Evolutionary conservation across 2,888 invertebrate genomes (phyloP).

Genomic region (Stenichneumon culpator): DNA sequence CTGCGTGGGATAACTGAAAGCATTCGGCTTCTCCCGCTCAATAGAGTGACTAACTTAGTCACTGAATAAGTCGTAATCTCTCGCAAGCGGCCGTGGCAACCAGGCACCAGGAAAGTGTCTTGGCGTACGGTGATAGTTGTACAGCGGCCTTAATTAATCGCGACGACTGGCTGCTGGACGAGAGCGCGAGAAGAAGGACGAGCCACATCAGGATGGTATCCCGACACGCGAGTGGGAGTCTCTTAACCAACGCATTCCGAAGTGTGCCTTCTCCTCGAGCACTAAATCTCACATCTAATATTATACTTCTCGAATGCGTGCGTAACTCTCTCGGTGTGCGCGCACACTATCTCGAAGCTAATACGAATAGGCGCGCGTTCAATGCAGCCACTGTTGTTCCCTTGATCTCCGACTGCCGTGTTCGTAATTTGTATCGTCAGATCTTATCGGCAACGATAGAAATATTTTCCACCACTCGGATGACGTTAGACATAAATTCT

Average conservation of each 20-base stretch:
- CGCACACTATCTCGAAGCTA: background rate
- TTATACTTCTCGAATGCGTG: constrained; percentile 50
- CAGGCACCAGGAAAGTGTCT: constrained; percentile 39
- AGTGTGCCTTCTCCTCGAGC: constrained; percentile 35
- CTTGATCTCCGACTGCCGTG: constrained; percentile 56
- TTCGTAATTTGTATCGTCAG: constrained; percentile 65
- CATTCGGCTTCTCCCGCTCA: constrained; percentile 40
- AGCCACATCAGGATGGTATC: constrained; percentile 54
- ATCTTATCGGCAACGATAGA: constrained; percentile 64
- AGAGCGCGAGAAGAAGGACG: constrained; percentile 58
- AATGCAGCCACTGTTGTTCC: constrained; percentile 30
- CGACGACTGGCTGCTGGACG: constrained; percentile 60
- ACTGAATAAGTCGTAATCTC: constrained; percentile 67
- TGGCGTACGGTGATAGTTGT: constrained; percentile 22
- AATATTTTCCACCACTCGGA: constrained; percentile 58
- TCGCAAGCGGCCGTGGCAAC: background rate
- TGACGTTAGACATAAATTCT: constrained; percentile 57
- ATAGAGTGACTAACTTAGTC: constrained; percentile 60
- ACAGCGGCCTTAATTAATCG: constrained; percentile 66
- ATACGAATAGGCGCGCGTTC: constrained; percentile 28
- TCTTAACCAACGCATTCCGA: constrained; percentile 58
- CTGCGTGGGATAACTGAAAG: constrained; percentile 55
- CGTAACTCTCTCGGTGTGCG: constrained; percentile 17
- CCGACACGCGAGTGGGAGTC: constrained; percentile 58
- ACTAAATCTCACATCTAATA: constrained; percentile 50